A percentile compares a stretch with the other conserved stretches of the same genome.
phyloP scores from a whole-genome alignment of 1,140 invertebrate species.

The Drosophila sp. region DNA sequence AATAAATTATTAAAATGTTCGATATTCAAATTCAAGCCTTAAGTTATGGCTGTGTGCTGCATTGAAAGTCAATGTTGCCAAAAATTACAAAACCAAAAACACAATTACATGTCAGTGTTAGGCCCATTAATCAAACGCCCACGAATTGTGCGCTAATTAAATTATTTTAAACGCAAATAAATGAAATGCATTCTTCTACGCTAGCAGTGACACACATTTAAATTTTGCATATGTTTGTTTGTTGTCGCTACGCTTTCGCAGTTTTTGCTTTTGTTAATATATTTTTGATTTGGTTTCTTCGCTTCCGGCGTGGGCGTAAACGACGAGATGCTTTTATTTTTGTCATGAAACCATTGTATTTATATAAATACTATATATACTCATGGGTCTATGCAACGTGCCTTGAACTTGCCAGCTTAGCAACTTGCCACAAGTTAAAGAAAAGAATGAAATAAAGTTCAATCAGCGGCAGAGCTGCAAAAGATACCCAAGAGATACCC shows the following conservation, averaged over 20 bases:
- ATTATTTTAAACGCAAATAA: constrained; percentile 48
- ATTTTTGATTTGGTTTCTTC: constrained; percentile 15
- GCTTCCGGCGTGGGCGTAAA: constrained; percentile 61
- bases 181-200: constrained; percentile 48
- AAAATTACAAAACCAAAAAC: neutral
- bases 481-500: neutral
- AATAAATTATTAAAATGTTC: neutral
- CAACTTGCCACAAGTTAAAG: constrained; percentile 40
- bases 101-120: constrained; percentile 6
- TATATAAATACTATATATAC: constrained; percentile 1
- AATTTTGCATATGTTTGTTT: constrained; percentile 40
- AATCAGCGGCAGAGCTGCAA: neutral
- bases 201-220: constrained; percentile 68
- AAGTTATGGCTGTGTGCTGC: constrained; percentile 8
- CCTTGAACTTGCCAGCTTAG: constrained; percentile 69
- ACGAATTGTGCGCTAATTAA: constrained; percentile 50
- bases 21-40: neutral
- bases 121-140: constrained; percentile 68
- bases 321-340: constrained; percentile 49
- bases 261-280: constrained; percentile 44
- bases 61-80: constrained; percentile 35
- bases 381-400: constrained; percentile 30
- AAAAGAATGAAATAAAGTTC: constrained; percentile 17
- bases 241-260: constrained; percentile 28
- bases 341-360: constrained; percentile 21